Evolutionary conservation across 1,140 invertebrate species (phyloP).

Genomic region (Metaphire vulgaris): DNA sequence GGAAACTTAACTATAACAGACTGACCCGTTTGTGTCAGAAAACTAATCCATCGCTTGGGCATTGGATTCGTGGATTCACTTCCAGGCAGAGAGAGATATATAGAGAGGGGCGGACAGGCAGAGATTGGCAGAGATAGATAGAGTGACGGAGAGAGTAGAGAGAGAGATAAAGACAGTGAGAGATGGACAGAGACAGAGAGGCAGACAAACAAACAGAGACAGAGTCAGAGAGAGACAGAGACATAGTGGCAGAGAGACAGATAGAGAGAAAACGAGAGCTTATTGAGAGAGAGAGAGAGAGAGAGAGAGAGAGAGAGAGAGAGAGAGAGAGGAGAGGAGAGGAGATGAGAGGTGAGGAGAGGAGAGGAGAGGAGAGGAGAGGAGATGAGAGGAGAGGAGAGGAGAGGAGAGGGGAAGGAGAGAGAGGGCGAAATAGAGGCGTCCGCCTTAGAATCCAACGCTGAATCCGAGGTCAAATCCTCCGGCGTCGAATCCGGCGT

Average conservation of each 20-base stretch:
- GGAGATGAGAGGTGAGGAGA: background rate
- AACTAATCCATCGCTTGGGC: too few relatives aligned
- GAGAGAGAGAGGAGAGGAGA: background rate
- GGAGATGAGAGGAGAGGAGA: too few relatives aligned
- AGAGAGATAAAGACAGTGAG: background rate
- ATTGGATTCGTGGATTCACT: too few relatives aligned
- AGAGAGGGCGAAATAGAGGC: background rate
- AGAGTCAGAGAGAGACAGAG: background rate
- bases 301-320: background rate
- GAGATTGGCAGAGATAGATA: background rate
- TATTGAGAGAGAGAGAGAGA: background rate
- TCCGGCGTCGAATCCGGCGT: constrained; percentile 11
- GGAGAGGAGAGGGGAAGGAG: background rate
- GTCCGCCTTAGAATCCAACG: constrained; percentile 10
- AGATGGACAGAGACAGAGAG: background rate
- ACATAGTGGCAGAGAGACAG: background rate
- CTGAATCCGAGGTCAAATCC: constrained; percentile 9
- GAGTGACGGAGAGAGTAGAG: background rate
- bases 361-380: too few relatives aligned
- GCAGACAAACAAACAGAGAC: background rate
- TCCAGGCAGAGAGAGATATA: background rate
- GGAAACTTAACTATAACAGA: too few relatives aligned
- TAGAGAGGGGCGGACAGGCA: background rate
- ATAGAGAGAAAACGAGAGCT: background rate
- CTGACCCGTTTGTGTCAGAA: too few relatives aligned